Percentiles rank a stretch among this genome's conserved stretches.
These are phyloP conservation scores for Rhinolophus ferrumequinum DNA, from an alignment of 2,113 vertebrate genomes.

Conservation along the genomic window DNA sequence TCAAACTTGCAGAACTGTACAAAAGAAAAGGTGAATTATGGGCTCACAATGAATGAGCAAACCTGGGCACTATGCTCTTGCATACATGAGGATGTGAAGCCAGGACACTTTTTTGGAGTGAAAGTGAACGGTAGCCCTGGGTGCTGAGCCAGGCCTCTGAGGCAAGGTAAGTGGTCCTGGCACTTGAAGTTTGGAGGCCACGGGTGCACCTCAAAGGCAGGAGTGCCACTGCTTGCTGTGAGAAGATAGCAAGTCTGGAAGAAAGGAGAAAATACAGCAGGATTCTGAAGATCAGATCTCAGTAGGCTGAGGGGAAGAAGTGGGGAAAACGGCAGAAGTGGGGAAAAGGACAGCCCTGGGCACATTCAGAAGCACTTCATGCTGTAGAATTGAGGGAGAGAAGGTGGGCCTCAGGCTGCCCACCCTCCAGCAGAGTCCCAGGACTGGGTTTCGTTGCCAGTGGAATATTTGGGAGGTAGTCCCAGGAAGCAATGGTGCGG, in stretches of 20 bases:
- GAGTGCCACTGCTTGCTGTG: neutral
- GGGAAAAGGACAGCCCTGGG: neutral
- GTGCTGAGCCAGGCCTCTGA: neutral
- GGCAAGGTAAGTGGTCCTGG: neutral
- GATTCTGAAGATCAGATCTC: neutral
- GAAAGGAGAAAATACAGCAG: neutral
- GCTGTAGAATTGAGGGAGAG: neutral
- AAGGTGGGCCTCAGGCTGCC: neutral
- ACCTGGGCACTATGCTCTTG: neutral
- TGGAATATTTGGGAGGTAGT: neutral
- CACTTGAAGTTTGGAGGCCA: neutral
- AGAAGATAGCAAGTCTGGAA: neutral
- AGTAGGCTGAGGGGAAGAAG: neutral
- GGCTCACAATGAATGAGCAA: neutral
- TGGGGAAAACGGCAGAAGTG: neutral
- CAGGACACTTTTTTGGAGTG: neutral
- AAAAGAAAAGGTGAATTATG: neutral
- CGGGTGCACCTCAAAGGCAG: neutral
- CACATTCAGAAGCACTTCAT: neutral
- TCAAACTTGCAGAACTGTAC: neutral
- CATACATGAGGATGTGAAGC: neutral
- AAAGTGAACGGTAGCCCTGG: neutral
- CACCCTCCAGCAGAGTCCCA: neutral
- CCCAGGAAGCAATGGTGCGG: neutral
- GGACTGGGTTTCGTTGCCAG: neutral